Evolutionary conservation across 2,797 vertebrate species (phyloP), one percentile per base, ranked within the genome.

Genomic region (Emys orbicularis): DNA sequence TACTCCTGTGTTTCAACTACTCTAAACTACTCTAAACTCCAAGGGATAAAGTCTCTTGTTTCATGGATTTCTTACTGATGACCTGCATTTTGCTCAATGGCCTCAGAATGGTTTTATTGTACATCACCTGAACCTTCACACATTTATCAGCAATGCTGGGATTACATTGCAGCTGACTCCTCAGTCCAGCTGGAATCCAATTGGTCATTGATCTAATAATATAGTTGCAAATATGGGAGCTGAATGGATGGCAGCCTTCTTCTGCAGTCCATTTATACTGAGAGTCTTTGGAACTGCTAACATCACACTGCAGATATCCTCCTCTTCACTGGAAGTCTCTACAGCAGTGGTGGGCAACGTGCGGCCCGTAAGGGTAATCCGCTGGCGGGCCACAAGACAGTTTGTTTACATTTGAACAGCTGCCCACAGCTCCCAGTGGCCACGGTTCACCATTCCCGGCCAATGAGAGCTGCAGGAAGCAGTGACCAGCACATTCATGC

Each of bases 11-110:
- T 87, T 31, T 21, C 65, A 87, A 5, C n/a, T 86, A 5, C 34
- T 95, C 25, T 31, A 89, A 87, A 5, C n/a, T 86, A 6, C 34
- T 95, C 25, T 31, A 89, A 94, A 57, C 8, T 31, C 25, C 29
- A 68, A 68, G 53, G 4, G 27, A 41, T 81, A 41, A 41, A 37
- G 37, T n/a, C n/a, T 27, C 25, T 56, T 9, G 12, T 81, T 54
- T 37, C 31, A 56, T 41, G 72, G 9, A 56, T 89, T 61, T 87
- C 16, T 57, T 50, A 72, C 10, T 10, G 72, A 65, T 65, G 59
- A 11, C 59, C 34, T 65, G 31, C 7, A n/a, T 65, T 65, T 54
- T 65, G 59, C 34, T 65, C 15, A 34, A 1, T 65, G 59, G 59
- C 16, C 31, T 65, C 31, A 65, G 21, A 86, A 82, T n/a, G 11